Conservation (phyloP, 2,888 invertebrate genomes). For the Sarcophaga variegata region DNA sequence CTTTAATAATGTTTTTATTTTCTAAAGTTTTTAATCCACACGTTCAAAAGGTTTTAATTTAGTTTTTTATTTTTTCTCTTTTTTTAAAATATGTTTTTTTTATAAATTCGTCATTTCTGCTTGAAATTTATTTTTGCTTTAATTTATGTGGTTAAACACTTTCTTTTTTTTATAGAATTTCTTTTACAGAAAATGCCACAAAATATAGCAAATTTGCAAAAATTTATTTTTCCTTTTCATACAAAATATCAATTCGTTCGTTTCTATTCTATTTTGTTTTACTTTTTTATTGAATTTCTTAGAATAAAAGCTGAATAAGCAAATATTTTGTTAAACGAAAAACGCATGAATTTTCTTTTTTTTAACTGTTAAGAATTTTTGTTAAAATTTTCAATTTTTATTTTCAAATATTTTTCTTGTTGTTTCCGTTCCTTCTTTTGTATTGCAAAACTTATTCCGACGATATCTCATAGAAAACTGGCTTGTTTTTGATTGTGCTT, state of each 20-base stretch:
- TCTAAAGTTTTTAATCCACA: conserved; percentile 20
- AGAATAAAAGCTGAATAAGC: conserved; percentile 71
- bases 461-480: conserved; percentile 74
- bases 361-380: neutral
- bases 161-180: conserved; percentile 50
- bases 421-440: conserved; percentile 60
- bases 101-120: conserved; percentile 37
- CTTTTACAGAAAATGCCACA: conserved; percentile 68
- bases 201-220: conserved; percentile 55
- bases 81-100: neutral
- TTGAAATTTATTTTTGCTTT: conserved; percentile 39
- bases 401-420: conserved; percentile 38
- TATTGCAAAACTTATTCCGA: conserved; percentile 71
- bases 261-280: conserved; percentile 50
- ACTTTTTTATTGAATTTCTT: conserved; percentile 20
- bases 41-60: conserved; percentile 57
- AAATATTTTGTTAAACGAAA: conserved; percentile 64
- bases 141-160: conserved; percentile 60
- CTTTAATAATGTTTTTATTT: conserved; percentile 56
- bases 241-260: conserved; percentile 72
- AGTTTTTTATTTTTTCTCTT: conserved; percentile 27
- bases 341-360: neutral
- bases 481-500: conserved; percentile 55
- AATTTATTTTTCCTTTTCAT: conserved; percentile 57
- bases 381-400: conserved; percentile 21